phyloP scores from a whole-genome alignment of 2,888 invertebrate species.

The Incurvaria masculella region DNA sequence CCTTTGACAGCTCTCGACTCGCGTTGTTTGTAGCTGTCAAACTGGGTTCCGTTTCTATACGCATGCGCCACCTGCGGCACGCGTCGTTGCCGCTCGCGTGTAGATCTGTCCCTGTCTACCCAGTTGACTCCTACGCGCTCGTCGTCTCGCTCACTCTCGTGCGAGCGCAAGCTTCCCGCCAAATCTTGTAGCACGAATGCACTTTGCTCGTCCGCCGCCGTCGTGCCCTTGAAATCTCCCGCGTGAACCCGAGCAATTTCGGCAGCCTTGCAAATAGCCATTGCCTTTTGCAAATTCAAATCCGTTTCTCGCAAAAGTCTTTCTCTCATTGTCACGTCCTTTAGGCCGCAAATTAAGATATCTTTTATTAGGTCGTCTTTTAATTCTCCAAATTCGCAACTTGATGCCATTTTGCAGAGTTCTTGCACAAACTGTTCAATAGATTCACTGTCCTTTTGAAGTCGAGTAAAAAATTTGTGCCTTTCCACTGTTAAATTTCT shows the following conservation, averaged over 20 bases:
- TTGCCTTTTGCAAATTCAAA: slow-evolving; percentile 12
- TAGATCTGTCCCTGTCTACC: background rate
- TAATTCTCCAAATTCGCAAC: slow-evolving; percentile 16
- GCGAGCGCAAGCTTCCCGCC: background rate
- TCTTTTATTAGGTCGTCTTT: slow-evolving; percentile 14
- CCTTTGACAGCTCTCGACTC: background rate
- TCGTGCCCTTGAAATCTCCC: slow-evolving; percentile 7
- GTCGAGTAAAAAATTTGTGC: slow-evolving; percentile 15
- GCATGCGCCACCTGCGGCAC: background rate
- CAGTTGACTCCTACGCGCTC: background rate
- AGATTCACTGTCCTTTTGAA: slow-evolving; percentile 13
- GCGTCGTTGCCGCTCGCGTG: background rate
- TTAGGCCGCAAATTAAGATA: slow-evolving; percentile 17
- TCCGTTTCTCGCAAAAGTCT: slow-evolving; percentile 14
- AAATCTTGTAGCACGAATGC: background rate
- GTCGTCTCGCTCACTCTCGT: background rate
- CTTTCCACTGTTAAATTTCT: slow-evolving; percentile 16
- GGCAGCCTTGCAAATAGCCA: slow-evolving; percentile 13
- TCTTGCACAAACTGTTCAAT: slow-evolving; percentile 12
- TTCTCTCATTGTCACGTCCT: slow-evolving; percentile 11
- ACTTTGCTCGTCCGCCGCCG: background rate
- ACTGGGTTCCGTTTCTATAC: background rate
- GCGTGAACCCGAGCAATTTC: slow-evolving; percentile 13
- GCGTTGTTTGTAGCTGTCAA: background rate
- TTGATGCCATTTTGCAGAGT: slow-evolving; percentile 14